Conservation (phyloP, 2,888 invertebrate species). For the Halictus quadricinctus region DNA sequence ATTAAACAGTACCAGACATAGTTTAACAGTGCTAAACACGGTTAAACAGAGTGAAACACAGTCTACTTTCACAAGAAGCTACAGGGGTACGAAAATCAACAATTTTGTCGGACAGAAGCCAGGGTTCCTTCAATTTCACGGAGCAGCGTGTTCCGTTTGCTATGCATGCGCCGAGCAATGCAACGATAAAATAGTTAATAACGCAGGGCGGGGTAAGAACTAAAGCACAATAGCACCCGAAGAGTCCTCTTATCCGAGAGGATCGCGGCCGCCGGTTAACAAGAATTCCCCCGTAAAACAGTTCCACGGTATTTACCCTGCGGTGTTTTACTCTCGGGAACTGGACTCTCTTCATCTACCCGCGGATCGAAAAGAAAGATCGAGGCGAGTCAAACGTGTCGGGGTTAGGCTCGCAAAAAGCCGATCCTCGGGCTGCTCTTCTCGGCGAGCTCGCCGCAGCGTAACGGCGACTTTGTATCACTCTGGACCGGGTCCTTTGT, state of each 20-base stretch:
- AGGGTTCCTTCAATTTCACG: neutral
- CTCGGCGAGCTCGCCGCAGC: conserved; percentile 14
- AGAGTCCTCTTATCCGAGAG: neutral
- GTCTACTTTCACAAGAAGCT: too few species aligned
- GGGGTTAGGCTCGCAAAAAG: neutral
- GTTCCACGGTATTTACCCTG: conserved; percentile 2
- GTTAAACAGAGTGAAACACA: too few species aligned
- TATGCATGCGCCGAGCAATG: neutral
- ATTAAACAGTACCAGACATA: too few species aligned
- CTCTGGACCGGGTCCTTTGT: conserved; percentile 49
- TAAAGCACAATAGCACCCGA: neutral
- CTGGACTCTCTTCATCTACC: neutral
- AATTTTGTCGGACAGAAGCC: too few species aligned
- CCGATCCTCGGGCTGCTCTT: neutral
- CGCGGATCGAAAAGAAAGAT: neutral
- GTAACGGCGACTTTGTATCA: conserved; percentile 46
- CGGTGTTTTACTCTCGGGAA: neutral
- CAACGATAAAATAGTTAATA: neutral
- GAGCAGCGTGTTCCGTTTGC: neutral
- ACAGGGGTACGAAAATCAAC: too few species aligned
- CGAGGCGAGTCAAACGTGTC: conserved; percentile 5
- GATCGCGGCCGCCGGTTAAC: neutral
- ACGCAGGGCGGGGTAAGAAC: neutral
- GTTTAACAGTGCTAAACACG: too few species aligned
- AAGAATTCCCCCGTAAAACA: neutral